phyloP scores from a whole-genome alignment of 2,113 vertebrate species.

The Gavia stellata region DNA sequence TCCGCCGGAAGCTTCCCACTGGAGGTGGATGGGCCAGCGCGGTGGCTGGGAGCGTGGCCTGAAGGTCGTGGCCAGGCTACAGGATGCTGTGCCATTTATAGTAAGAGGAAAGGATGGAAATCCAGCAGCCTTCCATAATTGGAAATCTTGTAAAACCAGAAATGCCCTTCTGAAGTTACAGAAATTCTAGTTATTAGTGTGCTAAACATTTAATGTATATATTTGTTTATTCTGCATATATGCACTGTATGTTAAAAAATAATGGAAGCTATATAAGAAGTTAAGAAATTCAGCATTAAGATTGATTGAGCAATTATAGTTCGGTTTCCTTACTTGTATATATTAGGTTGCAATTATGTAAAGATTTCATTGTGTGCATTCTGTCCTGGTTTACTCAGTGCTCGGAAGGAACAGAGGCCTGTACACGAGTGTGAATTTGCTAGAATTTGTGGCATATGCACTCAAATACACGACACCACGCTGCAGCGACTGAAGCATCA shows the following conservation, averaged over 20 bases:
- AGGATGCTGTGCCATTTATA: no score
- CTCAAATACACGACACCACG: no score
- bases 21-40: no score
- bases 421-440: background rate
- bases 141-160: background rate
- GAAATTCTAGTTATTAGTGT: background rate
- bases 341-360: background rate
- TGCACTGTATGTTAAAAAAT: background rate
- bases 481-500: background rate
- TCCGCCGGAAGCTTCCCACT: background rate
- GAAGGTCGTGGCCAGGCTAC: no score
- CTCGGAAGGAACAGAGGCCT: background rate
- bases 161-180: background rate
- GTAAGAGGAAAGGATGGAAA: background rate
- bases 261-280: background rate
- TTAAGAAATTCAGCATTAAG: background rate
- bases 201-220: background rate
- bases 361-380: background rate
- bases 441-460: background rate
- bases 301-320: background rate
- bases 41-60: background rate
- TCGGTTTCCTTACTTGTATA: background rate
- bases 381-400: background rate
- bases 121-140: background rate
- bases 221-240: background rate